Evolutionary conservation across 1,140 invertebrate genomes (phyloP), one percentile per base, ranked within the genome.

Genomic region (Marisa cornuarietis): DNA sequence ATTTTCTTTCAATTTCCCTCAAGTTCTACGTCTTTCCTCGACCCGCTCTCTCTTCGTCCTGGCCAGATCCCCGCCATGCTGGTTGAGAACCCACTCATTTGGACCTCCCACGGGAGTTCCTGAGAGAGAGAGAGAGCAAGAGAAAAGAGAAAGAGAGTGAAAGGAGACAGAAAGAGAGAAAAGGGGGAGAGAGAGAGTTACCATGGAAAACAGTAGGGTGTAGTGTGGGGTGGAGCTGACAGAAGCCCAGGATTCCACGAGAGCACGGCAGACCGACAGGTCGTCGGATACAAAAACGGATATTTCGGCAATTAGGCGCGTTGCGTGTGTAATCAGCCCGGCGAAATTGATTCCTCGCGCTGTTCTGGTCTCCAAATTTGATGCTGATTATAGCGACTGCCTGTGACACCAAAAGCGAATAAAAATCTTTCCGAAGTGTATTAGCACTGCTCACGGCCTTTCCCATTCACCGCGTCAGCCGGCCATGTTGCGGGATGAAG

Each of bases 251-350:
- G 54, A 58, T 58, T 58, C 54, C 54, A 58, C 54, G 54, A 58
- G 54, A 58, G 54, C 54, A 58, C 54, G 54, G 54, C 54, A 58
- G 54, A 18, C 54, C n/a, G 71, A 51, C 71, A 73, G 58, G 58
- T 68, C 26, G n/a, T 68, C 65, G 65, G 65, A 68, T 31, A 68
- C n/a, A 31, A 52, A 73, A 79, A 62, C 71, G 79, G 72, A 79
- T 79, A 58, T 49, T 61, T 62, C 20, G 66, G 61, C 79, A 79
- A 79, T 79, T 79, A 79, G 79, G 71, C 61, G 42, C 72, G 79
- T 79, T 79, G 73, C 51, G 71, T 74, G 71, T 49, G 79, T 79
- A 79, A 79, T 75, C 71, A 79, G 31, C 14, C 79, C 24, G 9
- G n/a, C 52, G 49, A 71, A 79, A 79, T 72, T 71, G 63, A 71